Base-by-base conservation (phyloP, 92 coral and sea anemone genomes). In the Plumapathes pennacea region DNA sequence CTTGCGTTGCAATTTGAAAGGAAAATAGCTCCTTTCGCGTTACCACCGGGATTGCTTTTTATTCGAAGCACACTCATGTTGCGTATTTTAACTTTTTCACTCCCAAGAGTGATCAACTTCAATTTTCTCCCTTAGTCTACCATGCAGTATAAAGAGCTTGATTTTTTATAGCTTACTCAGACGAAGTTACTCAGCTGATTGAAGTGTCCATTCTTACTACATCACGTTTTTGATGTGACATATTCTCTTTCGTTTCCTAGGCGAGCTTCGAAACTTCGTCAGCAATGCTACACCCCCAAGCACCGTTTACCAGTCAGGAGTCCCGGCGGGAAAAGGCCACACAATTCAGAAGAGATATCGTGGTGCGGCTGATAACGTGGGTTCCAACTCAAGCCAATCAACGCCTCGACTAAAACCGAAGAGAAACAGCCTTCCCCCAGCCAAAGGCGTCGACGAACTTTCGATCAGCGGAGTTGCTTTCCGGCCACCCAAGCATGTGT, bases 391-490 rank as follows among this genome's bases (percentile, higher is more conserved):
- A 28, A 72, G 56, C 74, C 88, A 73, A 57, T 87, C 95, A 17
- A 87, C 95, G 25, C 95, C 95, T 27, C 51, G 90, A 29, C 61
- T 82, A 25, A 87, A 77, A 45, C 95, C 95, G 26, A 62, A 86
- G 20, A 87, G 59, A 50, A 77, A 60, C 27, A 38, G 69, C 23
- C 67, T 69, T 10, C 67, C 83, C 8, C 72, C 76, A 3, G 39
- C 38, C 25, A 67, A 71, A 25, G 85, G 77, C 21, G 64, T 69
- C 30, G 85, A 87, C 36, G 86, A 75, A 38, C 72, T 87, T 8
- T 81, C 90, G 37, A 74, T 87, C 59, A 87, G 89, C 55, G 95
- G 95, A 31, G 67, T 71, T 34, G 95, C 95, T 14, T 85, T 87
- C 49, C 75, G 77, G 52, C 95, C 95, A 31, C 17, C 76, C 10